Evolutionary conservation across 2,797 vertebrate species (phyloP), one percentile per base, ranked within the genome.

Genomic region (Pampus argenteus): DNA sequence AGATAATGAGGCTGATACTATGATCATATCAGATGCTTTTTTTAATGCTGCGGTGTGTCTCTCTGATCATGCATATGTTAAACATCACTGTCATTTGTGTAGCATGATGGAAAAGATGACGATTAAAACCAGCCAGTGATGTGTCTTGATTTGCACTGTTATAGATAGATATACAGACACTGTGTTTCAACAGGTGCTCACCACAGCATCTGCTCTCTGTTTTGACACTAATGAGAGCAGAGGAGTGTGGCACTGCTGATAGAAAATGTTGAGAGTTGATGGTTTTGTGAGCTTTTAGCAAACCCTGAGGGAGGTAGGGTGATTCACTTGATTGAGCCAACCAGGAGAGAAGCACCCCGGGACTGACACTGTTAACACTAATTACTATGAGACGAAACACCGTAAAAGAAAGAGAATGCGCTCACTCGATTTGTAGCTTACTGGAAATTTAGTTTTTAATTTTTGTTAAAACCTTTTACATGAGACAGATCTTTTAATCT

Each of bases 141-240:
- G 38, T 9, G 6, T 70, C 68, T 60, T 23, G 49, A 34, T 74
- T 31, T 48, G 18, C 20, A 34, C 14, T 71, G 64, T 23, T 69
- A 76, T n/a, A n/a, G n/a, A 66, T 29, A 58, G 55, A 34, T n/a
- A 17, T 22, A 3, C 20, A 68, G 58, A 57, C 57, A 14, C 29
- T 23, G 70, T 13, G 36, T 75, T 74, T 82, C 93, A 93, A 94
- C 93, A 94, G 93, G 94, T 95, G 93, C 82, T 79, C 81, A 20
- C 63, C 63, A 58, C 71, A 76, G 76, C 48, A 20, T 74, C 76
- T 42, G 49, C 79, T 63, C 71, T 42, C 34, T 49, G 75, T 60
- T 81, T 50, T 79, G 76, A 64, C 82, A 84, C 72, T 82, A 81
- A 91, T 76, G 81, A 89, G 83, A 38, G 66, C 69, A 74, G 76